phyloP scores from a whole-genome alignment of 1,140 invertebrate species.

The Neodiprion pinetum region DNA sequence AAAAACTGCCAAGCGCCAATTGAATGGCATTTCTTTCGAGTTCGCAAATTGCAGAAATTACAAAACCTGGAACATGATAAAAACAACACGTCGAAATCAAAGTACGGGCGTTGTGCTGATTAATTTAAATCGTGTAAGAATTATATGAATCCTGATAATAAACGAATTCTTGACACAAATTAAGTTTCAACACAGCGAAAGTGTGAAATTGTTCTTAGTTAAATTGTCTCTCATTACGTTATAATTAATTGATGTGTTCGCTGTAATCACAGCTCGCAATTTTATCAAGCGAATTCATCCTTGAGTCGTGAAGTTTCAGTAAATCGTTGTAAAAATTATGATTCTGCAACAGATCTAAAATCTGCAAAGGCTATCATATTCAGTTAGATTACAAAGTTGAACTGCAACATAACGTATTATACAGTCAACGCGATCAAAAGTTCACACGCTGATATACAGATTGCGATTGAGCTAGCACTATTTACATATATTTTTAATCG shows the following conservation, averaged over 20 bases:
- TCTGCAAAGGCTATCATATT: not conserved
- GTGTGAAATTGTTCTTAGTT: not conserved
- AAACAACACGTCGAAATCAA: not conserved
- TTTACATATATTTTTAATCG: too few relatives aligned
- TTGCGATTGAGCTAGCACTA: too few relatives aligned
- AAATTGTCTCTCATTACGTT: not conserved
- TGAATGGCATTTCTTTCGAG: constrained; percentile 94
- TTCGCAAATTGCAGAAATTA: constrained; percentile 92
- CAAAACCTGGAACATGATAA: constrained; percentile 68
- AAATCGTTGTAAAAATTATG: constrained; percentile 7
- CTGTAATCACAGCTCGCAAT: too few relatives aligned
- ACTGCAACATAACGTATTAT: not conserved
- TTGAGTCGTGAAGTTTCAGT: not conserved
- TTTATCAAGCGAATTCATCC: not conserved
- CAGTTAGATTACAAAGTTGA: not conserved
- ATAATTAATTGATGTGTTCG: not conserved
- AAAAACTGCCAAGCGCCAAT: constrained; percentile 91
- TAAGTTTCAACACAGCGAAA: not conserved
- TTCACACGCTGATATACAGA: too few relatives aligned
- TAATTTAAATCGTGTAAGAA: not conserved
- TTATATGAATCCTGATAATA: not conserved
- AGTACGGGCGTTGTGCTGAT: not conserved
- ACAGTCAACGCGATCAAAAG: too few relatives aligned
- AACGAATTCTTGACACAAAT: not conserved
- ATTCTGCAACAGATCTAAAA: not conserved